Conservation (phyloP, 2,797 vertebrate species). For the Ctenopoma kingsleyae region DNA sequence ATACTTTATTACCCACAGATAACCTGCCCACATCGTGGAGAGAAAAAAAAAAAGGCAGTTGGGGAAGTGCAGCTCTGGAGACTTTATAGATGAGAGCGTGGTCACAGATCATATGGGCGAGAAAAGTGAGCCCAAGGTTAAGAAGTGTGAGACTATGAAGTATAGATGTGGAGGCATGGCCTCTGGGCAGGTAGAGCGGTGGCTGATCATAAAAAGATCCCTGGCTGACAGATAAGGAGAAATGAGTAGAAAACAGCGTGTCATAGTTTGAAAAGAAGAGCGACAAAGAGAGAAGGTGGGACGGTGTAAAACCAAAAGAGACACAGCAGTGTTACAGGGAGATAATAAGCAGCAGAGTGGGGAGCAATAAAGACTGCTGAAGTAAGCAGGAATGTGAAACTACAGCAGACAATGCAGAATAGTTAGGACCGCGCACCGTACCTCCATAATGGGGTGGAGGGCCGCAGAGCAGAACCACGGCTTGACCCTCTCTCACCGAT, state of each 20-base stretch:
- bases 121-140: constrained; percentile 74
- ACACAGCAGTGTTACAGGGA: constrained; percentile 41
- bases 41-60: constrained; percentile 59
- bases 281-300: constrained; percentile 11
- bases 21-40: constrained; percentile 69
- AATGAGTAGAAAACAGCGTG: constrained; percentile 45
- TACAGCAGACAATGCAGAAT: constrained; percentile 43
- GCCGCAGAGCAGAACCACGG: constrained; percentile 95
- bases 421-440: constrained; percentile 67
- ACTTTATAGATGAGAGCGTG: constrained; percentile 76
- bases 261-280: constrained; percentile 31
- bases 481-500: constrained; percentile 92
- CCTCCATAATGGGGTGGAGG: constrained; percentile 93
- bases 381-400: constrained; percentile 49
- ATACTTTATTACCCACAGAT: constrained; percentile 80
- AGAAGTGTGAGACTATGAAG: constrained; percentile 65
- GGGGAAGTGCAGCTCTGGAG: constrained; percentile 58
- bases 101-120: constrained; percentile 70
- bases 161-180: constrained; percentile 59
- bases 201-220: constrained; percentile 50
- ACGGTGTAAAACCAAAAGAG: constrained; percentile 59
- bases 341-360: constrained; percentile 62
- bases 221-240: constrained; percentile 55
- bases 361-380: constrained; percentile 70
- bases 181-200: constrained; percentile 33